phyloP scores from a whole-genome alignment of 2,888 invertebrate genomes.

The Eupithecia subfuscata region DNA sequence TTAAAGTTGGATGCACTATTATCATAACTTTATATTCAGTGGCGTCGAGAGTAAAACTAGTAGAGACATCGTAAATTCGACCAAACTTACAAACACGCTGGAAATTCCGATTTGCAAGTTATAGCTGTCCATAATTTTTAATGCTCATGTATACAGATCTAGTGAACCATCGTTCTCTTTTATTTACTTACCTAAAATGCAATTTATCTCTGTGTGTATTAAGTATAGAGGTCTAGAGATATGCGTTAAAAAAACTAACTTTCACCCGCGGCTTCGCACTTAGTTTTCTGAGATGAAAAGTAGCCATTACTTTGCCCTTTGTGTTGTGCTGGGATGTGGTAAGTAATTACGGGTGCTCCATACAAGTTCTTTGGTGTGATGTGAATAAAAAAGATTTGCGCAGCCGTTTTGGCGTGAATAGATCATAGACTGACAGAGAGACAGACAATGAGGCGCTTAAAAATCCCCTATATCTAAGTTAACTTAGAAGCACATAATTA shows the following conservation, averaged over 20 bases:
- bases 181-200: background rate
- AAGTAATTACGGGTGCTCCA: too few species aligned
- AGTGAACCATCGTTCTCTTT: slow-evolving; percentile 46
- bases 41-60: slow-evolving; percentile 73
- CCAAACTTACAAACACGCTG: slow-evolving; percentile 76
- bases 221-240: background rate
- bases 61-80: slow-evolving; percentile 78
- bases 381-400: too few species aligned
- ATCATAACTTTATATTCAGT: slow-evolving; percentile 82
- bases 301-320: too few species aligned
- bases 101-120: slow-evolving; percentile 74
- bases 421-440: too few species aligned
- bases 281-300: too few species aligned
- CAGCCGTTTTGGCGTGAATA: too few species aligned
- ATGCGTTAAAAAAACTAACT: background rate
- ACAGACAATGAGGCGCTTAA: too few species aligned
- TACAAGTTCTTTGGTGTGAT: too few species aligned
- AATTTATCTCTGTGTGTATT: background rate
- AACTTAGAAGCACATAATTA: too few species aligned
- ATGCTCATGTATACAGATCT: slow-evolving; percentile 52
- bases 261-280: too few species aligned
- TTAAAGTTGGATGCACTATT: slow-evolving; percentile 73
- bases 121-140: slow-evolving; percentile 62
- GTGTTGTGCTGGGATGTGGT: too few species aligned
- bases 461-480: too few species aligned